Conservation (phyloP, 1,140 invertebrate species). For the Goniozus legneri region DNA sequence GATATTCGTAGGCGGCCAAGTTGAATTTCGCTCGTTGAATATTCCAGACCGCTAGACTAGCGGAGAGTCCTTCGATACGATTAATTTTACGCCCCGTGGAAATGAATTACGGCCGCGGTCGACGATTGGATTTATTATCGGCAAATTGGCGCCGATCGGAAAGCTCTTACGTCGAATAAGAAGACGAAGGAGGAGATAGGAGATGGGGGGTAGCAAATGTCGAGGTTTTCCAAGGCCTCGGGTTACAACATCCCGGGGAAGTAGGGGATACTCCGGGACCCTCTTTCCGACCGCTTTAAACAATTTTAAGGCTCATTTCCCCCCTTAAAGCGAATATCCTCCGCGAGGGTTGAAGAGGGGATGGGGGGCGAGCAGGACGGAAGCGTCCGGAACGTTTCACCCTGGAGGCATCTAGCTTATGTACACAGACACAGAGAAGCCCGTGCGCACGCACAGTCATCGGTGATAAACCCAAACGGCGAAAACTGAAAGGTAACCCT, state of each 20-base stretch:
- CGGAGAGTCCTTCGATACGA: too few species aligned
- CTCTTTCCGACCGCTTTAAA: slow-evolving; percentile 51
- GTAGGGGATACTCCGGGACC: slow-evolving; percentile 20
- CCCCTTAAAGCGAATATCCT: slow-evolving; percentile 53
- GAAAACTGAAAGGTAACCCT: slow-evolving; percentile 45
- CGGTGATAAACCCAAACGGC: slow-evolving; percentile 30
- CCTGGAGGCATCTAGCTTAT: slow-evolving; percentile 34
- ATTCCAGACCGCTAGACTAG: too few species aligned
- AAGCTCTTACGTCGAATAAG: too few species aligned
- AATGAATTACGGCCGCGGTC: too few species aligned
- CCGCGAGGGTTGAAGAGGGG: slow-evolving; percentile 17
- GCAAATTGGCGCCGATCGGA: slow-evolving; percentile 2
- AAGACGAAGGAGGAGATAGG: too few species aligned
- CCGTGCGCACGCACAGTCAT: slow-evolving; percentile 20
- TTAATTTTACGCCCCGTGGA: too few species aligned
- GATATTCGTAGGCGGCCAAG: too few species aligned
- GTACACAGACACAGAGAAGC: slow-evolving; percentile 12
- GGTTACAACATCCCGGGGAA: slow-evolving; percentile 21
- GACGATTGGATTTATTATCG: slow-evolving; percentile 14
- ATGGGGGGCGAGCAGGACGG: slow-evolving; percentile 5
- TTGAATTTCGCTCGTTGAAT: too few species aligned
- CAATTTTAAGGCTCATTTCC: slow-evolving; percentile 58
- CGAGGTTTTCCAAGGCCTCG: slow-evolving; percentile 23
- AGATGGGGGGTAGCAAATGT: slow-evolving; percentile 24
- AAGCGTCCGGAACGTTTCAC: slow-evolving; percentile 1